Conservation (phyloP, 2,888 invertebrate species). For the Monochamus alternatus region DNA sequence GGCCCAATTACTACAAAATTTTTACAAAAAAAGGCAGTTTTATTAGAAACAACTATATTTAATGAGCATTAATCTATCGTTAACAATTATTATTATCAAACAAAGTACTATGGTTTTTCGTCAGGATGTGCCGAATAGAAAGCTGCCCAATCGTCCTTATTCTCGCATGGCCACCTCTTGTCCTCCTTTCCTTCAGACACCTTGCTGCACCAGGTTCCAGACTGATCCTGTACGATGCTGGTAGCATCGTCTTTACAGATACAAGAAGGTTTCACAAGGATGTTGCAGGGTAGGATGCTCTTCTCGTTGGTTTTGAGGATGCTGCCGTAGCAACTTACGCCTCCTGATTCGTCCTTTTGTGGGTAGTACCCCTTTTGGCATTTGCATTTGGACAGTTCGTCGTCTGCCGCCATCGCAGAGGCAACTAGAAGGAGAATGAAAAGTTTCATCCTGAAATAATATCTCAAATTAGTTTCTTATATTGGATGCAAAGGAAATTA, state of each 20-base stretch:
- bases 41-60: too few relatives aligned
- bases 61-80: too few relatives aligned
- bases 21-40: too few relatives aligned
- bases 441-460: slow-evolving; percentile 21
- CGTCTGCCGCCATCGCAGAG: slow-evolving; percentile 31
- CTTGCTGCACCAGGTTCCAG: slow-evolving; percentile 55
- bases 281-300: slow-evolving; percentile 54
- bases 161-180: slow-evolving; percentile 57
- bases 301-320: slow-evolving; percentile 38
- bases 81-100: too few relatives aligned
- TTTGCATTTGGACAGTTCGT: slow-evolving; percentile 51
- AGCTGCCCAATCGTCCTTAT: slow-evolving; percentile 54
- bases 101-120: slow-evolving; percentile 41
- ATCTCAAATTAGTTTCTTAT: slow-evolving; percentile 7
- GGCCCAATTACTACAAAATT: too few relatives aligned
- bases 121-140: slow-evolving; percentile 51
- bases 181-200: slow-evolving; percentile 46
- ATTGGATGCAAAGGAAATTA: background rate
- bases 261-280: slow-evolving; percentile 53
- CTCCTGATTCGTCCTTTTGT: slow-evolving; percentile 43
- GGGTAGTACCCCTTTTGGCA: slow-evolving; percentile 49
- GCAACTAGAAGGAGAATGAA: slow-evolving; percentile 8
- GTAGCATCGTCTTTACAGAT: slow-evolving; percentile 50
- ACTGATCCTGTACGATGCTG: slow-evolving; percentile 49
- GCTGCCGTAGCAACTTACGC: slow-evolving; percentile 51